A percentile compares a stretch with the other conserved stretches of the same genome.
Conservation (phyloP, 2,888 invertebrate genomes). For the Pollenia amentaria region DNA sequence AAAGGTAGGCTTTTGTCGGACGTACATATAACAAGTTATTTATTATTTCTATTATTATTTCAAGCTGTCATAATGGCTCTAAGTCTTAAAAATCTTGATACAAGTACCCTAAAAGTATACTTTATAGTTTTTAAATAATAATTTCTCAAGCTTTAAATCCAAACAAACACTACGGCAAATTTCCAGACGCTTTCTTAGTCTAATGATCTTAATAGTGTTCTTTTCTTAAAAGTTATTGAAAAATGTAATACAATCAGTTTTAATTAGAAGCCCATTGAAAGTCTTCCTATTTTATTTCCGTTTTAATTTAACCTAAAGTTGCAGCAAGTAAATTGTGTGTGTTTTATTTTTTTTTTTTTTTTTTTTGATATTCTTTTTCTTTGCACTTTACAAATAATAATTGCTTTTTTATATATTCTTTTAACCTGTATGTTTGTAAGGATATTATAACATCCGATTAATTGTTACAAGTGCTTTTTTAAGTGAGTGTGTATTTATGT, state of each 20-base stretch:
- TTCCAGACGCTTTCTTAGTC: slow-evolving; percentile 10
- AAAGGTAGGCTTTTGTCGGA: no score
- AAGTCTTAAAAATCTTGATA: no score
- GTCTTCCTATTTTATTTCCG: not conserved
- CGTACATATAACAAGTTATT: no score
- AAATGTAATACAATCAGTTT: not conserved
- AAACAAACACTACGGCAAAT: no score
- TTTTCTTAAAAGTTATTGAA: not conserved
- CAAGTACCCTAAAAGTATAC: no score
- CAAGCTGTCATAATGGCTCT: no score
- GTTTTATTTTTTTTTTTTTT: no score
- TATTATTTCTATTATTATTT: no score
- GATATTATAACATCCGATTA: slow-evolving; percentile 64
- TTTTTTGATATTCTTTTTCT: not conserved
- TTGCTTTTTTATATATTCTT: slow-evolving; percentile 7
- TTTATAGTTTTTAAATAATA: no score
- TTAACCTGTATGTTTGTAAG: slow-evolving; percentile 9
- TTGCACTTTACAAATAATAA: not conserved
- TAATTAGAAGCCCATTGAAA: slow-evolving; percentile 22
- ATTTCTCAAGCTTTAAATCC: no score
- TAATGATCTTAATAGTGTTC: not conserved
- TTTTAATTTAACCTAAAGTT: not conserved
- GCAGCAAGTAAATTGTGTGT: not conserved
- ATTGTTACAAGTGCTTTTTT: slow-evolving; percentile 66
- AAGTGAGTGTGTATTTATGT: slow-evolving; percentile 28